Conservation (phyloP, 2,888 invertebrate species). For the Neoaliturus tenellus region DNA sequence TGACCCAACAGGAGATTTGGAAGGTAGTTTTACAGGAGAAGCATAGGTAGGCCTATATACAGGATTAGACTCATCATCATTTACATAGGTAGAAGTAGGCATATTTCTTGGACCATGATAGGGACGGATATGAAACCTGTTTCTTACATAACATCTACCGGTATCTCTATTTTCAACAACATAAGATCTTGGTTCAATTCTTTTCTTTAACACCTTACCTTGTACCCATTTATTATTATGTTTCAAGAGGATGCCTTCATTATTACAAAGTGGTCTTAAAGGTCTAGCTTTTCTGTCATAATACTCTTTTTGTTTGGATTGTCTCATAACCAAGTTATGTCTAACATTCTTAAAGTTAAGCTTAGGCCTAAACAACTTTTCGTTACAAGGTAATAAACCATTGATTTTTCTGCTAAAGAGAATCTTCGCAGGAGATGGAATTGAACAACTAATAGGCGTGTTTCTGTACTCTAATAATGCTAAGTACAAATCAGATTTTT, state of each 20-base stretch:
- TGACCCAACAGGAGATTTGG: background rate
- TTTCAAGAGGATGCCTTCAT: background rate
- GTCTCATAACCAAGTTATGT: background rate
- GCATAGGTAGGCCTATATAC: background rate
- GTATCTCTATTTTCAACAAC: background rate
- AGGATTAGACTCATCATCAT: background rate
- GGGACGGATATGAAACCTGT: background rate
- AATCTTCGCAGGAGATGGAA: background rate
- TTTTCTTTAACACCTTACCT: background rate
- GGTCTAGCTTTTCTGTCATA: background rate
- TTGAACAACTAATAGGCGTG: background rate
- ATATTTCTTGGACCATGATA: background rate
- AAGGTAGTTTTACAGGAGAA: background rate
- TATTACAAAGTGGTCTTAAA: background rate
- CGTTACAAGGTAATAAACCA: background rate
- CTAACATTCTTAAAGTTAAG: background rate
- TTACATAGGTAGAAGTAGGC: background rate
- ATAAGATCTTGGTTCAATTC: background rate
- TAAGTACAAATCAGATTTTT: background rate
- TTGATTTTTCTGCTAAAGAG: background rate
- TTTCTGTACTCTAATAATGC: slow-evolving; percentile 31
- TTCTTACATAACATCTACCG: background rate
- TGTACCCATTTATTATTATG: background rate
- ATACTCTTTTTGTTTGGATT: background rate
- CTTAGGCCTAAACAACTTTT: background rate